Percentiles rank a stretch among this genome's conserved stretches.
Conservation (phyloP, 2,113 vertebrate genomes). For the Bufo gargarizans region DNA sequence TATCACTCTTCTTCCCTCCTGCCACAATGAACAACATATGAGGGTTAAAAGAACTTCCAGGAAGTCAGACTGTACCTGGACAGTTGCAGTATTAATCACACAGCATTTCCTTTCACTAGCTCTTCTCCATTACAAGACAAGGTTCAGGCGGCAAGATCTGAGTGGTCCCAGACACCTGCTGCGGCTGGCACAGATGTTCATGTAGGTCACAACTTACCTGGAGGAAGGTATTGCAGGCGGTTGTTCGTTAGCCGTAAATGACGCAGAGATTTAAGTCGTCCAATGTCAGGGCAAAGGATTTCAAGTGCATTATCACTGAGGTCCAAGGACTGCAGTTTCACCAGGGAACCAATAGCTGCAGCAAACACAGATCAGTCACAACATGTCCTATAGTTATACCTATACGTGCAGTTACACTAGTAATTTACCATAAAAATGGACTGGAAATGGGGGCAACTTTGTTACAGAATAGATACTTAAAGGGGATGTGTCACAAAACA, state of each 20-base stretch:
- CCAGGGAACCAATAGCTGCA: conserved; percentile 88
- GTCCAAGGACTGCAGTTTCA: conserved; percentile 91
- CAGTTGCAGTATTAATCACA: conserved; percentile 51
- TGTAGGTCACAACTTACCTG: conserved; percentile 69
- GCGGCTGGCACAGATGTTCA: background rate
- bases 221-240: conserved; percentile 87
- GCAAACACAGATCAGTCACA: background rate
- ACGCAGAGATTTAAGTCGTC: conserved; percentile 86
- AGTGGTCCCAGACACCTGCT: background rate
- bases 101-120: conserved; percentile 49
- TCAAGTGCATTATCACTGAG: conserved; percentile 93
- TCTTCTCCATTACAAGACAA: conserved; percentile 16
- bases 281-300: conserved; percentile 91
- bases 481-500: too few species aligned
- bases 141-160: background rate
- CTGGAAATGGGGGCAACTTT: too few species aligned
- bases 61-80: conserved; percentile 47
- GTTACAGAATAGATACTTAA: too few species aligned
- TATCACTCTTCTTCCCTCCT: background rate
- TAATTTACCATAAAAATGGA: too few species aligned
- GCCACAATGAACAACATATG: background rate
- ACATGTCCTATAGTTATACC: background rate
- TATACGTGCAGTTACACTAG: too few species aligned
- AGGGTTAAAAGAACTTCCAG: conserved; percentile 22
- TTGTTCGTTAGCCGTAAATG: conserved; percentile 93